Evolutionary conservation across 2,888 invertebrate genomes (phyloP), one percentile per base, ranked within the genome.

Genomic region (Cephus rjabovi): DNA sequence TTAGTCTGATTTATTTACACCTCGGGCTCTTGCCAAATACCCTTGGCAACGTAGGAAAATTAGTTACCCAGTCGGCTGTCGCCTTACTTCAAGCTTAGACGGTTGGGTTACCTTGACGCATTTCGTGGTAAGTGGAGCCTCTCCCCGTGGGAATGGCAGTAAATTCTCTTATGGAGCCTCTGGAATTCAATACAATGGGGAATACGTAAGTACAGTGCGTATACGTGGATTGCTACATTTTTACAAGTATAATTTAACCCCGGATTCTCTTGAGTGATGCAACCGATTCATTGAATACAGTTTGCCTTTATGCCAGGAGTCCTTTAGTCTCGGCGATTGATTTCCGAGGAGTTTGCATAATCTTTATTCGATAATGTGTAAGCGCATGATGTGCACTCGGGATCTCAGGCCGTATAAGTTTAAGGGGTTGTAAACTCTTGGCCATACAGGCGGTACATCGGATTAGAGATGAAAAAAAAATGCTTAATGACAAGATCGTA

Each of bases 341-440:
- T 56, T 56, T 56, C 15, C 56, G 56, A 79, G 75, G 81, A 81
- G 80, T 81, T 81, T 86, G 83, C 87, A 86, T 88, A 88, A 88
- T 83, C 84, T 83, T 79, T 84, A 86, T 86, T 85, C 87, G 87
- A 87, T 88, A 87, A 87, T 88, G 88, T 85, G 83, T 81, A 56
- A 23, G 77, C 81, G 80, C 81, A 85, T 81, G 85, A 70, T 80
- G 80, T 76, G 79, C 81, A 79, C 77, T 56, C 74, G 80, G 75
- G 76, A 77, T 77, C 76, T 75, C 75, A 56, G 15, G 79, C 79
- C 78, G 79, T 81, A 82, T 83, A 82, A 81, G 84, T 83, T 86
- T 85, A 83, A 79, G 75, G 81, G 77, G 75, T 73, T 77, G 79
- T 80, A 82, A 80, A 76, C 80, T 69, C 70, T 69, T 31, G 15